phyloP scores from a whole-genome alignment of 2,888 invertebrate species.

The Shargacucullia verbasci region DNA sequence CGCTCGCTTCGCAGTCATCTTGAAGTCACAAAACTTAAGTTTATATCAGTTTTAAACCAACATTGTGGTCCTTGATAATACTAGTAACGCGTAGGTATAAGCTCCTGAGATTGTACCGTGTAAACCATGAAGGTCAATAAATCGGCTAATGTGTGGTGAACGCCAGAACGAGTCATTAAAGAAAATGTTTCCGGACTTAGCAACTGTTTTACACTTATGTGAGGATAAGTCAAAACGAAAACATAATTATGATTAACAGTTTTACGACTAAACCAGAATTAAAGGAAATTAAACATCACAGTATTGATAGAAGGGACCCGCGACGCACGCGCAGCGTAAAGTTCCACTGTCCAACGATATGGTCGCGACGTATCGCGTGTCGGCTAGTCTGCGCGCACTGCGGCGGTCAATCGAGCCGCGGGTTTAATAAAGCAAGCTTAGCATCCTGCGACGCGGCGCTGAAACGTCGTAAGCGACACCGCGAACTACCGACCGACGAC shows the following conservation, averaged over 20 bases:
- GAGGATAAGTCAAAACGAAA: too few relatives aligned
- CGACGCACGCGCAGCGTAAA: too few relatives aligned
- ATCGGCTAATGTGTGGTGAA: background rate
- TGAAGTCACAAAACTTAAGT: background rate
- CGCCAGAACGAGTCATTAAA: too few relatives aligned
- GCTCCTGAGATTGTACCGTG: background rate
- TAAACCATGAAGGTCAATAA: background rate
- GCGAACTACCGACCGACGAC: too few relatives aligned
- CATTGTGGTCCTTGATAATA: background rate
- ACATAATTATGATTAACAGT: too few relatives aligned
- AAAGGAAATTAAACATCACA: too few relatives aligned
- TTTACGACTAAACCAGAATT: too few relatives aligned
- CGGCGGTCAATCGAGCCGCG: slow-evolving; percentile 5
- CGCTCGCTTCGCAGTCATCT: slow-evolving; percentile 24
- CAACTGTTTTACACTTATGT: too few relatives aligned
- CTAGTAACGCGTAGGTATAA: background rate
- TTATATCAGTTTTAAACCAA: background rate
- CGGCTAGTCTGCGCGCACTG: slow-evolving; percentile 9
- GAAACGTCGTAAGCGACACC: slow-evolving; percentile 11
- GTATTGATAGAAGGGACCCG: too few relatives aligned
- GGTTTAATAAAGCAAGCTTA: slow-evolving; percentile 16
- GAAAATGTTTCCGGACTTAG: too few relatives aligned
- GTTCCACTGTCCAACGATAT: background rate
- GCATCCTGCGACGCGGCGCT: background rate
- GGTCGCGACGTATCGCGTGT: background rate